A percentile compares a stretch with the other conserved stretches of the same genome.
Evolutionary conservation across 2,797 vertebrate genomes (phyloP).

Genomic region (Brotula barbata): DNA sequence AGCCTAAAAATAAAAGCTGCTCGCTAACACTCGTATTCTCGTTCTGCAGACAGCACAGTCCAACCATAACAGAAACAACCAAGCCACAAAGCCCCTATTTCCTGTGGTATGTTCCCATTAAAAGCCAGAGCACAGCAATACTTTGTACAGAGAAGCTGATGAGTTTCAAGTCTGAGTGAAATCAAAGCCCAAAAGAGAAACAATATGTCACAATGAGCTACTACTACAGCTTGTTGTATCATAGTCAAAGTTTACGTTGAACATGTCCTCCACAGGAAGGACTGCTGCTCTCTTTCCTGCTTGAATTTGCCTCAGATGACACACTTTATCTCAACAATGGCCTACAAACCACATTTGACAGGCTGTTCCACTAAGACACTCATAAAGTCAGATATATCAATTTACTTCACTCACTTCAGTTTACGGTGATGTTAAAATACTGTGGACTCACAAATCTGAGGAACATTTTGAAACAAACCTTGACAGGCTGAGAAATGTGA

Average conservation of each 20-base stretch:
- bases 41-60: slow-evolving; percentile 39
- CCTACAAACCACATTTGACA: slow-evolving; percentile 7
- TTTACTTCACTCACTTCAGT: too few relatives aligned
- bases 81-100: slow-evolving; percentile 38
- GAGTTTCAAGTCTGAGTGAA: slow-evolving; percentile 26
- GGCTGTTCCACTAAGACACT: slow-evolving; percentile 9
- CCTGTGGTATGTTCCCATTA: slow-evolving; percentile 34
- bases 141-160: slow-evolving; percentile 10
- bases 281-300: not conserved
- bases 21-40: slow-evolving; percentile 31
- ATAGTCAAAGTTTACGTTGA: slow-evolving; percentile 3
- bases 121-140: slow-evolving; percentile 37
- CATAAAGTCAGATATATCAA: slow-evolving; percentile 21
- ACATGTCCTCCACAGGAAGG: not conserved
- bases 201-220: too few relatives aligned
- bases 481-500: slow-evolving; percentile 58
- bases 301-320: slow-evolving; percentile 22
- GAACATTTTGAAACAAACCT: slow-evolving; percentile 61
- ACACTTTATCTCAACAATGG: slow-evolving; percentile 8
- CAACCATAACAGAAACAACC: slow-evolving; percentile 46
- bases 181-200: slow-evolving; percentile 3
- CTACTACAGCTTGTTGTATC: not conserved
- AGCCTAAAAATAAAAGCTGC: slow-evolving; percentile 63
- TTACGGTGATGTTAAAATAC: slow-evolving; percentile 21
- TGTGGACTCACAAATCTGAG: slow-evolving; percentile 29